Evolutionary conservation across 2,888 invertebrate species (phyloP), one percentile per base, ranked within the genome.

Genomic region (Microctonus aethiopoides): DNA sequence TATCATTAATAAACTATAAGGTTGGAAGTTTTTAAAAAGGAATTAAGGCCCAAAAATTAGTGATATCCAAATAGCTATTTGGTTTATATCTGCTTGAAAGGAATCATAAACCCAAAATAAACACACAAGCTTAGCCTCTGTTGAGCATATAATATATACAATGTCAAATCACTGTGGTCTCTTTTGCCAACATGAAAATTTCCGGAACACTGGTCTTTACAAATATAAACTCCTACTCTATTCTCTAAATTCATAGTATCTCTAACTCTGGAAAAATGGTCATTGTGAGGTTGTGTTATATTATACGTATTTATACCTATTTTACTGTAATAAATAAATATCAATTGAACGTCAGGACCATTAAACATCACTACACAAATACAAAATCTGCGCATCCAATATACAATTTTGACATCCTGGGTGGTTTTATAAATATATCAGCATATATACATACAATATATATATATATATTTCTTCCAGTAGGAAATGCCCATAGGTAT

Each of bases 61-160:
- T n/a, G n/a, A n/a, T n/a, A n/a, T n/a, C n/a, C n/a, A n/a, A n/a
- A n/a, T n/a, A n/a, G n/a, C n/a, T n/a, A n/a, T n/a, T n/a, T n/a
- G n/a, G 1, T 13, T 39, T 1, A n/a, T 13, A 39, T 2, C 4
- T n/a, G 11, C n/a, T 9, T 39, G 13, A 11, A 39, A 72, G 64
- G 72, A 73, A 73, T 39, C 20, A 39, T 57, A 65, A 68, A 74
- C 56, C 69, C 70, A 69, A 72, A 72, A 68, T n/a, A 13, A n/a
- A 74, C 73, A 73, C 74, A 57, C 63, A 57, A 74, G 69, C 70
- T 63, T 67, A n/a, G n/a, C 51, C 34, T 41, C 63, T 63, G 32
- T 41, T 56, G 34, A 20, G 39, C 59, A n/a, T n/a, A n/a, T n/a
- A n/a, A n/a, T 57, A 57, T 41, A 26, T 11, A 13, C 26, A 59